These are phyloP conservation scores for Anableps anableps DNA, from an alignment of 2,797 vertebrate species.

Conservation along the genomic window DNA sequence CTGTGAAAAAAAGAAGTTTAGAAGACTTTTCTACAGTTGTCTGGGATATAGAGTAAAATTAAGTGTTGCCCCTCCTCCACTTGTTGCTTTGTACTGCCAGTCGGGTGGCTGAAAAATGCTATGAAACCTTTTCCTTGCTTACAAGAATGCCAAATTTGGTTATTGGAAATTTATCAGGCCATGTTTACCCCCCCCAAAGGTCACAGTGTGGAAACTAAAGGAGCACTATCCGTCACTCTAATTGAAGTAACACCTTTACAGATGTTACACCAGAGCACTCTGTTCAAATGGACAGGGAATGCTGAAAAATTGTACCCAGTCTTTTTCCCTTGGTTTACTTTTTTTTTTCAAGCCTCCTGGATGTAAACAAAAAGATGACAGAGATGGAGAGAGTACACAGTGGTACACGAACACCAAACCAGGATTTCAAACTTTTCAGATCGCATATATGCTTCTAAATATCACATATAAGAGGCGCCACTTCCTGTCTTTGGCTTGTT, in stretches of 20 bases:
- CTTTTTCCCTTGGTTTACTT: background rate
- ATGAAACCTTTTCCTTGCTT: background rate
- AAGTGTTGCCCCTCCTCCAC: background rate
- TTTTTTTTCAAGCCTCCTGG: background rate
- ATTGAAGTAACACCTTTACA: background rate
- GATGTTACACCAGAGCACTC: background rate
- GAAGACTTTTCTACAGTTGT: too few relatives aligned
- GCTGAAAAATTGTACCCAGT: background rate
- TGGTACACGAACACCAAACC: background rate
- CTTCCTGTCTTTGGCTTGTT: background rate
- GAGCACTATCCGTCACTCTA: background rate
- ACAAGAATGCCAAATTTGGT: background rate
- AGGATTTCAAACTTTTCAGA: background rate
- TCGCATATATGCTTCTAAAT: background rate
- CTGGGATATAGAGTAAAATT: too few relatives aligned
- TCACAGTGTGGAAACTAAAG: background rate
- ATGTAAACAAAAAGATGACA: background rate
- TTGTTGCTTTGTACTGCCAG: background rate
- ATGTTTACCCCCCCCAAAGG: background rate
- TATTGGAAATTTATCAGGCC: background rate
- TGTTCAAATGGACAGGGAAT: background rate
- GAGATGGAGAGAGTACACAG: background rate
- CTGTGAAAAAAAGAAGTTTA: background rate
- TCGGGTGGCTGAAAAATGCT: background rate
- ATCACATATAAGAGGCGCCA: background rate